Evolutionary conservation across 2,113 vertebrate species (phyloP).

Genomic region (Apus apus): DNA sequence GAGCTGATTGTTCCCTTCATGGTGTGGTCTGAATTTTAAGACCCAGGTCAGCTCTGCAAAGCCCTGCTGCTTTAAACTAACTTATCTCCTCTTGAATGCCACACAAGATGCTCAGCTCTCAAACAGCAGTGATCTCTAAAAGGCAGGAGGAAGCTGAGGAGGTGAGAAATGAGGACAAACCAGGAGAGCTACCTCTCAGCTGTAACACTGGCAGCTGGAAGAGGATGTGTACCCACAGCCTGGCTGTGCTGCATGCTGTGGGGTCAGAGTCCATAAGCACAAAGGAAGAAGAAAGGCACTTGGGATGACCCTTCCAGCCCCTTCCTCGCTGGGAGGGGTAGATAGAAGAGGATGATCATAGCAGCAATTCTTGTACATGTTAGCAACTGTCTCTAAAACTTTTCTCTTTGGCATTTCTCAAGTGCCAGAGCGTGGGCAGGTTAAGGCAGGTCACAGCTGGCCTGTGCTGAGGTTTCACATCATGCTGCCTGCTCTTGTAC

Average conservation of each 20-base stretch:
- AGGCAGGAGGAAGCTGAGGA: not conserved
- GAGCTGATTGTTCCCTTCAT: not conserved
- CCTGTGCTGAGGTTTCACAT: accelerated
- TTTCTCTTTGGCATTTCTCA: not conserved
- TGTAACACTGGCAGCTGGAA: not conserved
- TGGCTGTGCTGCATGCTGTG: not conserved
- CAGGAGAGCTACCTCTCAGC: not conserved
- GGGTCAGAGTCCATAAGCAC: not conserved
- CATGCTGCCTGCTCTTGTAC: not conserved
- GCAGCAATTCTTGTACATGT: not conserved
- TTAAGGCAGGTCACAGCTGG: not conserved
- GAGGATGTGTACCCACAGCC: not conserved
- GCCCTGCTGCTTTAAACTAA: not conserved
- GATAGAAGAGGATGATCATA: not conserved
- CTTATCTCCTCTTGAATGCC: not conserved
- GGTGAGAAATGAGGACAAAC: not conserved
- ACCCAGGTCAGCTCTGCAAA: not conserved
- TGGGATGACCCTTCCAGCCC: not conserved
- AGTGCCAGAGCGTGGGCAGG: not conserved
- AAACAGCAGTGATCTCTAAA: not conserved
- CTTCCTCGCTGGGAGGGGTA: not conserved
- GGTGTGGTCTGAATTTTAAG: not conserved
- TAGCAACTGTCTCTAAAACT: not conserved
- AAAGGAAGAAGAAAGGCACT: not conserved
- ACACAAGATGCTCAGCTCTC: conserved; percentile 5